phyloP scores from a whole-genome alignment of 2,113 vertebrate genomes.

The Oreochromis niloticus region DNA sequence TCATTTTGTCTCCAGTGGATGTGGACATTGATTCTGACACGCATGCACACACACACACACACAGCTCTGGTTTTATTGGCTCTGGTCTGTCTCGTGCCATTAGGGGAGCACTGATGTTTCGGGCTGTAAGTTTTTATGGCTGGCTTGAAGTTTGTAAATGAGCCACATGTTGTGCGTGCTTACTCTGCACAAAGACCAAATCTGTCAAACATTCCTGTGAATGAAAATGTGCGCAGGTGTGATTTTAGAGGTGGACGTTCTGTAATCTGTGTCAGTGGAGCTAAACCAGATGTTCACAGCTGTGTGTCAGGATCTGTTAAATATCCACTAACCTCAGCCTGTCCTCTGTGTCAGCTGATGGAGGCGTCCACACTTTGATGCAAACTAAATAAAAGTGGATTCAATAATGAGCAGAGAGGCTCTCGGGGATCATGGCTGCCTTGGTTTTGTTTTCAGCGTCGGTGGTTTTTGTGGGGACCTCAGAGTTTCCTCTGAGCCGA shows the following conservation, averaged over 20 bases:
- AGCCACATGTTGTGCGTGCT: neutral
- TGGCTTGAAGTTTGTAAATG: neutral
- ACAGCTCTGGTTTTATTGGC: neutral
- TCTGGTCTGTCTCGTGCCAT: neutral
- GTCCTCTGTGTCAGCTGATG: neutral
- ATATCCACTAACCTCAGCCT: neutral
- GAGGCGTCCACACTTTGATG: neutral
- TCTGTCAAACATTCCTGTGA: accelerated
- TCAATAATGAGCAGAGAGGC: accelerated
- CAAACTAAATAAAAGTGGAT: neutral
- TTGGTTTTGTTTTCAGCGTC: accelerated
- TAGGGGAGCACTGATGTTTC: neutral
- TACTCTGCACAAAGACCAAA: neutral
- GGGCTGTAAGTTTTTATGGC: neutral
- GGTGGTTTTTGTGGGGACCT: neutral
- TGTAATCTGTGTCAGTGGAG: neutral
- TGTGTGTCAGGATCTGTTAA: neutral
- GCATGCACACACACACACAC: neutral
- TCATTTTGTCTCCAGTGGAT: neutral
- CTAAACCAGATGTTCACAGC: neutral
- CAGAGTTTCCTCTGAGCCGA: neutral
- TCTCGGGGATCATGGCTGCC: neutral
- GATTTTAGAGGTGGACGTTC: neutral
- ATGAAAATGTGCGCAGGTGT: neutral
- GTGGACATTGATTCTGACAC: neutral